Evolutionary conservation across 2,797 vertebrate species (phyloP).

Genomic region (Ciconia nigra): DNA sequence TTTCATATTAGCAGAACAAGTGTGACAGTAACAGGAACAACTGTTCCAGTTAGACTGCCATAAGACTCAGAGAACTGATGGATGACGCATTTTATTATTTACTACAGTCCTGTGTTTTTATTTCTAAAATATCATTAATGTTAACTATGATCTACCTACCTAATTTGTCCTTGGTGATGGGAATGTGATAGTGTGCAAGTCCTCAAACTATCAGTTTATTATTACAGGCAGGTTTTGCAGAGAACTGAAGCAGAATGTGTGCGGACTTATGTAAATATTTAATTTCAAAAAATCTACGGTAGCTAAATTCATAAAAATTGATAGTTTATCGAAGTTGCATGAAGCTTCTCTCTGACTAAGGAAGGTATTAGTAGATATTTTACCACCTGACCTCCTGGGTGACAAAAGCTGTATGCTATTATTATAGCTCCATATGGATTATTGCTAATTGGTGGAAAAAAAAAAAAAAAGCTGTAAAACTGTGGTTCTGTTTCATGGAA

Average conservation of each 20-base stretch:
- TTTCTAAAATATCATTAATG: background rate
- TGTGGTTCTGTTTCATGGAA: background rate
- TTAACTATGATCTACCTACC: background rate
- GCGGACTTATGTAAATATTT: background rate
- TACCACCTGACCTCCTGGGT: background rate
- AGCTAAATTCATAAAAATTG: background rate
- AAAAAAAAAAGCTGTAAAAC: background rate
- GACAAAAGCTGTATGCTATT: background rate
- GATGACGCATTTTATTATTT: background rate
- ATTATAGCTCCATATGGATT: background rate
- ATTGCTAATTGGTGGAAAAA: background rate
- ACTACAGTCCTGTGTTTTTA: background rate
- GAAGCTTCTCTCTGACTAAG: background rate
- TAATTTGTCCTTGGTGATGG: background rate
- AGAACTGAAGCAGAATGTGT: background rate
- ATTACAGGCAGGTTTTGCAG: background rate
- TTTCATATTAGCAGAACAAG: background rate
- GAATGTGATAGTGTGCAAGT: background rate
- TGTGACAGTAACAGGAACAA: background rate
- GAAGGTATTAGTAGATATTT: background rate
- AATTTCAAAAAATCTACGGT: background rate
- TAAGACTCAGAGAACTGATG: background rate
- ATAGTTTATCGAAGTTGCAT: background rate
- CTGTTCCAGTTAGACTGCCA: background rate
- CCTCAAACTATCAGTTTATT: background rate